Conservation (phyloP, 2,113 vertebrate genomes). For the Syrrhaptes paradoxus region DNA sequence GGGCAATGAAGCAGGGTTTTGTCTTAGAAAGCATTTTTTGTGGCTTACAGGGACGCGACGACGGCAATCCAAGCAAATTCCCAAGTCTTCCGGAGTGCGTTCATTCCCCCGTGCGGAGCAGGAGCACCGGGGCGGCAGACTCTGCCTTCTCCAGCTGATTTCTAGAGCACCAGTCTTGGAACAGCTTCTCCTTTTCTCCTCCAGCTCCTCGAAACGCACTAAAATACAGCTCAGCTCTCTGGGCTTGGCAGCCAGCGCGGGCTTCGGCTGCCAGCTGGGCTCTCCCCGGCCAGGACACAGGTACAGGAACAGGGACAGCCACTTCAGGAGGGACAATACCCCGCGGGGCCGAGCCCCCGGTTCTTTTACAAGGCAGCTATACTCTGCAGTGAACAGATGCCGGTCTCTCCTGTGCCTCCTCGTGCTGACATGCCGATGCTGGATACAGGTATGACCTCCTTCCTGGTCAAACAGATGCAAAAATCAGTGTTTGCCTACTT, state of each 20-base stretch:
- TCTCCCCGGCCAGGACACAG: neutral
- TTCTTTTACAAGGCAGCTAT: neutral
- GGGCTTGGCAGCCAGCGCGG: neutral
- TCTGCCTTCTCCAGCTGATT: neutral
- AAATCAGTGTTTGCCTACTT: neutral
- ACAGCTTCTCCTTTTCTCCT: neutral
- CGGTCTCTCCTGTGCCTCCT: neutral
- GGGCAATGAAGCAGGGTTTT: neutral
- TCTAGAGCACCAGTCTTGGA: neutral
- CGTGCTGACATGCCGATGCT: neutral
- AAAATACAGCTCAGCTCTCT: neutral
- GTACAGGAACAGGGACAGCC: neutral
- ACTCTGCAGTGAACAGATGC: neutral
- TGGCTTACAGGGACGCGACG: fast-evolving
- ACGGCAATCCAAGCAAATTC: neutral
- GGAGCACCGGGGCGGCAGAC: fast-evolving
- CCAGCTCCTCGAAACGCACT: neutral
- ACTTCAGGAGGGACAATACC: neutral
- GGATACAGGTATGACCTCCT: neutral
- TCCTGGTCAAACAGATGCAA: neutral
- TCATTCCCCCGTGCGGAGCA: fast-evolving
- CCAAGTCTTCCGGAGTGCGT: neutral
- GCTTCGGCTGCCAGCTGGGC: neutral
- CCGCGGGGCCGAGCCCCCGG: fast-evolving
- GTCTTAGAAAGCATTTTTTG: neutral